phyloP scores from a whole-genome alignment of 2,888 invertebrate genomes.

The Mythimna ferrago region DNA sequence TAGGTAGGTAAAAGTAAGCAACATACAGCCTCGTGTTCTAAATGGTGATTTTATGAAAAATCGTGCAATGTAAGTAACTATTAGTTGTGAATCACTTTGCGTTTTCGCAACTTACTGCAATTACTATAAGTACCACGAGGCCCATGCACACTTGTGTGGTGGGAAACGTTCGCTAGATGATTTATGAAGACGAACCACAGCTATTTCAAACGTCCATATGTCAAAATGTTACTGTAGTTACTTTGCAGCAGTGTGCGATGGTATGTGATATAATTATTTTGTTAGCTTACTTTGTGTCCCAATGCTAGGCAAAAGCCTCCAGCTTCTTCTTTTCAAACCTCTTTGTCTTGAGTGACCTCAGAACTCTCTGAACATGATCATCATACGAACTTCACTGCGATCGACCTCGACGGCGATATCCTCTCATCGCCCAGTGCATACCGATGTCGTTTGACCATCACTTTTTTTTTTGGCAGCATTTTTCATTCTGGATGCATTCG shows the following conservation, averaged over 20 bases:
- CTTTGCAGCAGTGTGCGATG: not conserved
- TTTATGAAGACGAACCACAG: conserved; percentile 16
- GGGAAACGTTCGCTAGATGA: conserved; percentile 5
- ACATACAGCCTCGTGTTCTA: conserved; percentile 14
- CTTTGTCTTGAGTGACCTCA: too few species aligned
- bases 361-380: too few species aligned
- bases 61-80: conserved; percentile 1
- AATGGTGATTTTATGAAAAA: conserved; percentile 41
- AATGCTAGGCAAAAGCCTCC: too few species aligned
- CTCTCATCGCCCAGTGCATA: too few species aligned
- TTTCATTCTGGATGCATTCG: too few species aligned
- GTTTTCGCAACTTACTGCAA: conserved; percentile 20
- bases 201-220: conserved; percentile 1
- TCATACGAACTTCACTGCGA: too few species aligned
- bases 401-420: too few species aligned
- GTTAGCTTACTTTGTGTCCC: too few species aligned
- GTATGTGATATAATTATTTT: not conserved
- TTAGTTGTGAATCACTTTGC: conserved; percentile 16
- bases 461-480: too few species aligned
- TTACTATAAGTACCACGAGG: conserved; percentile 14
- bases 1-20: conserved; percentile 6
- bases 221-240: not conserved
- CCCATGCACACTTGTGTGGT: not conserved
- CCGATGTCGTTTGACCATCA: too few species aligned
- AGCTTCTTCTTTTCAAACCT: too few species aligned